Percentiles rank a stretch among this genome's conserved stretches.
These are phyloP conservation scores for Clarias gariepinus DNA, from an alignment of 2,113 vertebrate species.

Conservation along the genomic window DNA sequence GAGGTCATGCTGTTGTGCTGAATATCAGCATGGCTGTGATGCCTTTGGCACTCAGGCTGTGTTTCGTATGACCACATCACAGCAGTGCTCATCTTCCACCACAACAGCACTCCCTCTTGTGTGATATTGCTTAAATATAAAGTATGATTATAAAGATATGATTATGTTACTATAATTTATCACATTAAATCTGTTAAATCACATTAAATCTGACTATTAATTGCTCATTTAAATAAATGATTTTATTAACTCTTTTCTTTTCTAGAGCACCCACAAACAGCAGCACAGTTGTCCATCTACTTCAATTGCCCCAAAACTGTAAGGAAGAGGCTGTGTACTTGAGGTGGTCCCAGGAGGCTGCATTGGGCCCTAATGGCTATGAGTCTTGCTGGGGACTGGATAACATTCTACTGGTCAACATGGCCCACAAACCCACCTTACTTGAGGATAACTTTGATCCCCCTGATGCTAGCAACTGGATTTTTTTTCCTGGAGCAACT, in stretches of 20 bases:
- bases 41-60: no score
- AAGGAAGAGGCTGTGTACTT: constrained; percentile 81
- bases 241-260: constrained; percentile 2
- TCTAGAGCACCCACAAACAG: constrained; percentile 89
- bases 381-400: constrained; percentile 97
- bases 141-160: background rate
- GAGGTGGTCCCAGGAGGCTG: constrained; percentile 89
- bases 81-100: no score
- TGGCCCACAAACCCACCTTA: constrained; percentile 83
- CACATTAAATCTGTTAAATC: no score
- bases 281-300: constrained; percentile 90
- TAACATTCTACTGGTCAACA: constrained; percentile 90
- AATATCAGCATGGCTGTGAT: no score
- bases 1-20: no score
- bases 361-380: constrained; percentile 82
- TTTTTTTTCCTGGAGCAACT: constrained; percentile 96
- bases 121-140: background rate
- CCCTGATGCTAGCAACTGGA: constrained; percentile 95
- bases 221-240: constrained; percentile 29
- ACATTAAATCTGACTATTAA: no score
- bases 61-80: no score
- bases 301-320: constrained; percentile 83
- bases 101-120: no score
- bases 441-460: constrained; percentile 94
- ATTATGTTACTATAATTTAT: background rate